Percentiles rank a stretch among this genome's conserved stretches.
Evolutionary conservation across 92 coral and sea anemone genomes (phyloP).

Genomic region (Bergia puertoricense): DNA sequence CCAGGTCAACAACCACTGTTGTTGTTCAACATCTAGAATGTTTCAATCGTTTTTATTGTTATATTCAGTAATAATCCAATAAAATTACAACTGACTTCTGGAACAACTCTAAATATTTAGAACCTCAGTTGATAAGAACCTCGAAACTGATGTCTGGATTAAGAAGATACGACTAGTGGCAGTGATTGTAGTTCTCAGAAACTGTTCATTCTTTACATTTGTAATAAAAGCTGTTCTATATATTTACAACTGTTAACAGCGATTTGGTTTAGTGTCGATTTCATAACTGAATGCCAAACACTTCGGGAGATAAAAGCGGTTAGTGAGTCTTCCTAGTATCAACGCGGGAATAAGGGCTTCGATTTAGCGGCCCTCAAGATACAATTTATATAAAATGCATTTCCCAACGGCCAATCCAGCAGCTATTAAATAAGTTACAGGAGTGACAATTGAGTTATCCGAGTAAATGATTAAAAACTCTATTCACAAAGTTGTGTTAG

Average conservation of each 20-base stretch:
- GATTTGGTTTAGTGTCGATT: neutral
- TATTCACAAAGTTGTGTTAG: neutral
- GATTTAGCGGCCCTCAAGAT: slow-evolving; percentile 29
- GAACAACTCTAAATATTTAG: neutral
- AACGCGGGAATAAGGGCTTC: slow-evolving; percentile 1
- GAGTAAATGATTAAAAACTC: neutral
- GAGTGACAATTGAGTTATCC: slow-evolving; percentile 12
- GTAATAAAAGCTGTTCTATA: neutral
- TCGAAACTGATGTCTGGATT: neutral
- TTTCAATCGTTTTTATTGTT: neutral
- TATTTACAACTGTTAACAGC: neutral
- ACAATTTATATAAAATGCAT: neutral
- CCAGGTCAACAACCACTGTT: slow-evolving; percentile 16
- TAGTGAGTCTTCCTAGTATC: neutral
- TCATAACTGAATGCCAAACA: slow-evolving; percentile 9
- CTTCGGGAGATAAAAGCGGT: slow-evolving; percentile 19
- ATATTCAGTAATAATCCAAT: neutral
- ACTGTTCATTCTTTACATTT: neutral
- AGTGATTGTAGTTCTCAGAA: neutral
- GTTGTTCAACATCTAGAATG: slow-evolving; percentile 1
- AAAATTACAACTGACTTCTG: slow-evolving; percentile 15
- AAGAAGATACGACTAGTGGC: neutral
- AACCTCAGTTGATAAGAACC: neutral
- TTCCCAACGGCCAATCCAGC: slow-evolving; percentile 15
- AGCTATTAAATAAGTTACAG: neutral